Percentiles rank a stretch among this genome's conserved stretches.
Conservation (phyloP, 2,797 vertebrate species). For the Squalus acanthias region DNA sequence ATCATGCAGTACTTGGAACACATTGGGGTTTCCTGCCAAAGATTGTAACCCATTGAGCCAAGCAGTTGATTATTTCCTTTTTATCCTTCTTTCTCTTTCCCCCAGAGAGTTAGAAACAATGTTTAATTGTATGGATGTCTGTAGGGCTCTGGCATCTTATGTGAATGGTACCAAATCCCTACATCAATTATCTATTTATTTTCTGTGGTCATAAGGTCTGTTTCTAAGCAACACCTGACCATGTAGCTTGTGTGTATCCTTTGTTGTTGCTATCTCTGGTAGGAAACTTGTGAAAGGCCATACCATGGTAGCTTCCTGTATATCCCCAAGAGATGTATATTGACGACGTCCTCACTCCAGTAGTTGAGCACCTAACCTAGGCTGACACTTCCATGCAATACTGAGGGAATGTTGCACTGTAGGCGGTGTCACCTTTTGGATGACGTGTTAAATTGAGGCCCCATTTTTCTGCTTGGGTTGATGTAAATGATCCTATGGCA, state of each 20-base stretch:
- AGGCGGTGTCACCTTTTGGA: too few species aligned
- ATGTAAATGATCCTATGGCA: not conserved
- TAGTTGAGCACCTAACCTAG: not conserved
- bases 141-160: not conserved
- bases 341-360: not conserved
- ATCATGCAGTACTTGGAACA: not conserved
- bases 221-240: too few species aligned
- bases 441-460: not conserved
- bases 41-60: not conserved
- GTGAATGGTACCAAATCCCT: not conserved
- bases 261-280: not conserved
- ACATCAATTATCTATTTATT: too few species aligned
- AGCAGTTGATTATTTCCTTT: not conserved
- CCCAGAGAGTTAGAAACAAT: not conserved
- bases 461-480: not conserved
- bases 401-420: not conserved
- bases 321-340: not conserved
- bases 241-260: too few species aligned
- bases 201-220: too few species aligned
- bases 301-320: not conserved
- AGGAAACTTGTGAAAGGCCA: not conserved
- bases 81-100: not conserved
- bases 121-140: not conserved
- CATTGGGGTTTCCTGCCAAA: not conserved
- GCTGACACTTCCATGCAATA: not conserved